Conservation (phyloP, 2,113 vertebrate genomes). For the Xyliphius kryptos region DNA sequence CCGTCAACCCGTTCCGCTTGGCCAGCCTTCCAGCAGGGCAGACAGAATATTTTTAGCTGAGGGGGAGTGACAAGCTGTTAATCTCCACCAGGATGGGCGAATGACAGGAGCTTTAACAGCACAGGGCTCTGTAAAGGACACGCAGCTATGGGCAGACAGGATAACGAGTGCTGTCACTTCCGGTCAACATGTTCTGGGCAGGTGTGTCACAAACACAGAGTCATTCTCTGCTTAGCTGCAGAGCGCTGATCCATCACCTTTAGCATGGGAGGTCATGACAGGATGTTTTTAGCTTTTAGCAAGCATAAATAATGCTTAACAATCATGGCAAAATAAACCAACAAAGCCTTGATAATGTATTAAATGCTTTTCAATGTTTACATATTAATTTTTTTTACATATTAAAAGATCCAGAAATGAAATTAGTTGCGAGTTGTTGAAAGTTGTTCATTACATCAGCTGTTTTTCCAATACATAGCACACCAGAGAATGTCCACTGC, state of each 20-base stretch:
- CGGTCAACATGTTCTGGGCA: constrained; percentile 33
- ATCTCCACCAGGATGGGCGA: constrained; percentile 51
- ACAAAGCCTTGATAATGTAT: too few species aligned
- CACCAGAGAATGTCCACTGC: too few species aligned
- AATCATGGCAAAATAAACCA: neutral
- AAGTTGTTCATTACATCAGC: too few species aligned
- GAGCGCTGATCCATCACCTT: constrained; percentile 21
- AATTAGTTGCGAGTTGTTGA: too few species aligned
- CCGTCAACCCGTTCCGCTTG: constrained; percentile 62
- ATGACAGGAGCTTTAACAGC: constrained; percentile 50
- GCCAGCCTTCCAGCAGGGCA: constrained; percentile 47
- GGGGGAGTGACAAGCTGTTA: constrained; percentile 55
- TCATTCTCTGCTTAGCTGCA: constrained; percentile 23
- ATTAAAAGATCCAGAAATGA: too few species aligned
- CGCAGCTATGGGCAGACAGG: constrained; percentile 36
- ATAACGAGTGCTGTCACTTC: constrained; percentile 37
- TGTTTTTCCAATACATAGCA: too few species aligned
- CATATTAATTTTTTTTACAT: too few species aligned
- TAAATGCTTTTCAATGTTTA: too few species aligned
- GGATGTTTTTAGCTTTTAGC: neutral
- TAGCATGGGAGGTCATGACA: constrained; percentile 12
- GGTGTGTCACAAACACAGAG: constrained; percentile 20
- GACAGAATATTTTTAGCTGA: constrained; percentile 52
- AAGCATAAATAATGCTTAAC: constrained; percentile 4
- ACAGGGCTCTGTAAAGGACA: constrained; percentile 48